phyloP scores from a whole-genome alignment of 2,797 vertebrate species.

The Malurus leucopterus region DNA sequence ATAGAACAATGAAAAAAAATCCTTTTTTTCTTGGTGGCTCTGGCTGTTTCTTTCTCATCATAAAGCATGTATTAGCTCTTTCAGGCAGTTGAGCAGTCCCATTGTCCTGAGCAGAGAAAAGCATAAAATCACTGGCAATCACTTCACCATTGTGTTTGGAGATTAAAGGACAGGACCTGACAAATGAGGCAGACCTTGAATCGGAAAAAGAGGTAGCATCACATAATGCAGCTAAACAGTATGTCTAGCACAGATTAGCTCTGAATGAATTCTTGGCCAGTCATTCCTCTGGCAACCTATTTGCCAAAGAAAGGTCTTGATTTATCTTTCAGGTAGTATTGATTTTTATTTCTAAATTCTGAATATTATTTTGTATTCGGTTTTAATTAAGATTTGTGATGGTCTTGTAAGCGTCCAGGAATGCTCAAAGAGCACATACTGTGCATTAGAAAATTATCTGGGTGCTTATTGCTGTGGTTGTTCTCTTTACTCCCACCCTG shows the following conservation, averaged over 20 bases:
- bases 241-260: not conserved
- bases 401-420: not conserved
- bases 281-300: not conserved
- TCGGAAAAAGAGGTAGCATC: not conserved
- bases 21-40: not conserved
- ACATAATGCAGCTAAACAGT: not conserved
- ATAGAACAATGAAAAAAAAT: not conserved
- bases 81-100: not conserved
- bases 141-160: conserved; percentile 4
- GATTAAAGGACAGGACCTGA: not conserved
- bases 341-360: not conserved
- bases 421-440: not conserved
- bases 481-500: not conserved
- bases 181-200: not conserved
- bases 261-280: not conserved
- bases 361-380: not conserved
- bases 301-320: not conserved
- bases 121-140: conserved; percentile 14
- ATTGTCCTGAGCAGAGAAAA: conserved; percentile 8
- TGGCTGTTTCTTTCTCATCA: not conserved
- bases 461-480: not conserved
- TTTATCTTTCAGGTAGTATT: not conserved
- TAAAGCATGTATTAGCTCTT: not conserved
- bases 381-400: not conserved
- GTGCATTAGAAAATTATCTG: not conserved